Conservation (phyloP, 1,140 invertebrate species). For the Ylistrum balloti region DNA sequence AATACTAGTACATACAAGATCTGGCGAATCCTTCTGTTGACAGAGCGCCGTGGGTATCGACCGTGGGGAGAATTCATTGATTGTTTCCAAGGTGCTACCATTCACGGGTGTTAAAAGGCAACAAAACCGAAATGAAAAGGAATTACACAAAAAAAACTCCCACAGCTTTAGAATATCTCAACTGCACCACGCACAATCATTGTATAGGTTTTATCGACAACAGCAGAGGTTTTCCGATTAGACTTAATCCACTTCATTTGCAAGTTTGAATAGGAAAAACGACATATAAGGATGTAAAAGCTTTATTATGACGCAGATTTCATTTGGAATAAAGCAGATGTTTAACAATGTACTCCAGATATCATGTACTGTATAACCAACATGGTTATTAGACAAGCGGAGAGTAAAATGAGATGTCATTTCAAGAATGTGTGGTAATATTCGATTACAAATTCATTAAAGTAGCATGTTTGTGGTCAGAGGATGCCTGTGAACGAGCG, state of each 20-base stretch:
- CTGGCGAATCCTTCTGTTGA: too few relatives aligned
- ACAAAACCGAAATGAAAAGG: background rate
- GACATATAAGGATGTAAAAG: background rate
- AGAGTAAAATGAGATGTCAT: background rate
- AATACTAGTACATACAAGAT: too few relatives aligned
- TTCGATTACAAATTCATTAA: too few relatives aligned
- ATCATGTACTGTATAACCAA: background rate
- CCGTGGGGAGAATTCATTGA: too few relatives aligned
- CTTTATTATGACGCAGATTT: background rate
- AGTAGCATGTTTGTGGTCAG: too few relatives aligned
- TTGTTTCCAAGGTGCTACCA: too few relatives aligned
- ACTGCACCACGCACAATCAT: background rate
- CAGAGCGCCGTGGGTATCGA: too few relatives aligned
- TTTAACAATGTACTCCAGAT: background rate
- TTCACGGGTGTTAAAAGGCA: background rate
- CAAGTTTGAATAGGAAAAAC: conserved; percentile 1
- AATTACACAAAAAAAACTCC: background rate
- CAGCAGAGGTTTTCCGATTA: background rate
- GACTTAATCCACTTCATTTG: conserved; percentile 1
- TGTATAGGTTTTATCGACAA: background rate
- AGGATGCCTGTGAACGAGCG: too few relatives aligned
- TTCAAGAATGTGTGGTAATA: too few relatives aligned
- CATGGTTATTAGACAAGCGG: background rate
- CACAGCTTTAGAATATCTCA: background rate
- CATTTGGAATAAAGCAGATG: background rate